These are phyloP conservation scores for Glyptemys insculpta DNA, from an alignment of 2,797 vertebrate genomes.

Conservation along the genomic window DNA sequence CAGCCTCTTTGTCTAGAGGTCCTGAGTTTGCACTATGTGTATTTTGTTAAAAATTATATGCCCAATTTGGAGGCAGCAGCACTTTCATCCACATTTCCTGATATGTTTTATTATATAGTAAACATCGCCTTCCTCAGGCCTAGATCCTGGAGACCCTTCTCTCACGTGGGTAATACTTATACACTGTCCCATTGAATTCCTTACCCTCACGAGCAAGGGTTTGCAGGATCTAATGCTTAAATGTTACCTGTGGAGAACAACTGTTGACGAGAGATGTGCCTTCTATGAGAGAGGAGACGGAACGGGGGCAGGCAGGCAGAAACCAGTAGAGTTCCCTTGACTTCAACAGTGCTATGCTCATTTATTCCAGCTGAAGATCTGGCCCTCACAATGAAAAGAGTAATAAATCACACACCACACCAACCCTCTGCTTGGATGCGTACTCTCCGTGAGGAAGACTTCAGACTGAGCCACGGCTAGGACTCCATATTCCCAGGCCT, in stretches of 20 bases:
- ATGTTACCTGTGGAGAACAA: not conserved
- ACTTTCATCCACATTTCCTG: not conserved
- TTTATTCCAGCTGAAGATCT: not conserved
- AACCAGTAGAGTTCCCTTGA: not conserved
- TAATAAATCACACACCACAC: not conserved
- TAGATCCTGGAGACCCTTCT: not conserved
- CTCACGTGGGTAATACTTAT: not conserved
- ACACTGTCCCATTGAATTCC: not conserved
- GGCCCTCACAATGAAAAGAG: not conserved
- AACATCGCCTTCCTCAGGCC: rapidly evolving
- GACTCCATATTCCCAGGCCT: not conserved
- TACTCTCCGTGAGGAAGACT: not conserved
- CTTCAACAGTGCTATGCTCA: not conserved
- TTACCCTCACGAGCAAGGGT: not conserved
- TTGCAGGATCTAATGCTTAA: not conserved
- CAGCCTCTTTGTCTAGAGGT: slow-evolving; percentile 58
- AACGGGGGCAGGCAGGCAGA: not conserved
- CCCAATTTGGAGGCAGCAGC: rapidly evolving
- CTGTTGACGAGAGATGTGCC: not conserved
- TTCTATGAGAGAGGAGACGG: not conserved
- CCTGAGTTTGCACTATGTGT: not conserved
- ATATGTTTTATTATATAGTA: not conserved
- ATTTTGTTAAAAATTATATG: rapidly evolving
- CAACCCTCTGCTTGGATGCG: not conserved
- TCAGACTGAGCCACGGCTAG: not conserved